Conservation (phyloP, 2,888 invertebrate species). For the Himalopsyche kuldschensis region DNA sequence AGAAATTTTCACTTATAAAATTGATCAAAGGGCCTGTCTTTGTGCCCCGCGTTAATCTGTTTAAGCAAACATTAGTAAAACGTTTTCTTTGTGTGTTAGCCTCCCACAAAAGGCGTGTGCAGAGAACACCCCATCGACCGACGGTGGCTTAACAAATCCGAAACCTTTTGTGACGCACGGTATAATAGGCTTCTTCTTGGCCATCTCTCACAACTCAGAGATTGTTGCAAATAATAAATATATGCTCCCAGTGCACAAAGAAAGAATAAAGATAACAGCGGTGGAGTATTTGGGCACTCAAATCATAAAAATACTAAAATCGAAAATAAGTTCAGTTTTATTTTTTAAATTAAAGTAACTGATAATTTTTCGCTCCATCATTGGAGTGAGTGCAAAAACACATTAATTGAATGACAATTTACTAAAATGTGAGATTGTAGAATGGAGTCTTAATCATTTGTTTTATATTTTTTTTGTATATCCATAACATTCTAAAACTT, state of each 20-base stretch:
- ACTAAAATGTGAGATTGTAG: too few relatives aligned
- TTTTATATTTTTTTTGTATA: too few relatives aligned
- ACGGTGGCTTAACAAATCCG: not conserved
- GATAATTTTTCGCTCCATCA: too few relatives aligned
- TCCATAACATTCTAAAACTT: too few relatives aligned
- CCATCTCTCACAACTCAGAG: not conserved
- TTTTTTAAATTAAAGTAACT: too few relatives aligned
- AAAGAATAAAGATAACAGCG: not conserved
- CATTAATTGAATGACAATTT: too few relatives aligned
- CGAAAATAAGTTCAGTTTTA: too few relatives aligned
- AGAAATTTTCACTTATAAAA: not conserved
- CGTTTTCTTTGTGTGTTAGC: conserved; percentile 27
- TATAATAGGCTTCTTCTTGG: not conserved
- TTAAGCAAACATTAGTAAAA: conserved; percentile 37
- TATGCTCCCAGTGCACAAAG: not conserved
- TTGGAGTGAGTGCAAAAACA: too few relatives aligned
- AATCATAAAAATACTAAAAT: too few relatives aligned
- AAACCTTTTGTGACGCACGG: not conserved
- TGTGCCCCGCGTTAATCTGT: conserved; percentile 29
- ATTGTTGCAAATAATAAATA: not conserved
- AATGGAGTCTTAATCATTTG: too few relatives aligned
- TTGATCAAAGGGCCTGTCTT: not conserved
- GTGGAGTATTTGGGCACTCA: not conserved
- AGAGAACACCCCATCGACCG: not conserved
- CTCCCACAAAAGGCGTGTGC: conserved; percentile 12